Conservation (phyloP, 2,797 vertebrate genomes). For the Pangasius mekongensis region DNA sequence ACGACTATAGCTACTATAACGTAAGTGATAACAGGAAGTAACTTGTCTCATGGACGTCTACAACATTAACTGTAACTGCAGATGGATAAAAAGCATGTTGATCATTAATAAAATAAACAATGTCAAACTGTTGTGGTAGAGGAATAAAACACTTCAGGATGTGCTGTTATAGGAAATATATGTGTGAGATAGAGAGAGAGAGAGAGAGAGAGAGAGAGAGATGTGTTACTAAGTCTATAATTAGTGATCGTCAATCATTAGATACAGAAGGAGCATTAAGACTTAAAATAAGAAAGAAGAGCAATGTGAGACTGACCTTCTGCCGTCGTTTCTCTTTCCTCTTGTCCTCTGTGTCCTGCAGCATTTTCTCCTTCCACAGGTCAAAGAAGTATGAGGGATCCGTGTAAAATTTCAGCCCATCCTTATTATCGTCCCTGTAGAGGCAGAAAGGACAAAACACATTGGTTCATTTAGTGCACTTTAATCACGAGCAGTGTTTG, state of each 20-base stretch:
- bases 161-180: not conserved
- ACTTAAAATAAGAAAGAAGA: not conserved
- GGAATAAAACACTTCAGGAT: not conserved
- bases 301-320: conserved; percentile 79
- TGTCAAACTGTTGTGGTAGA: not conserved
- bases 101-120: not conserved
- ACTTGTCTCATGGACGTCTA: not conserved
- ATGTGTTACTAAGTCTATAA: not conserved
- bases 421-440: conserved; percentile 92
- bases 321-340: conserved; percentile 97
- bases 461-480: not conserved
- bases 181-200: not conserved
- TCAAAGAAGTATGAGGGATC: conserved; percentile 99
- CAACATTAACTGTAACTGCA: not conserved
- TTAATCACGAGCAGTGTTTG: not conserved
- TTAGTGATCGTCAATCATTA: not conserved
- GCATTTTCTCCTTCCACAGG: conserved; percentile 99
- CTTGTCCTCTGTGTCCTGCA: conserved; percentile 98
- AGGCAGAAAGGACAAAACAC: conserved; percentile 28
- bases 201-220: not conserved
- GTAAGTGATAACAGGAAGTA: not conserved
- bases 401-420: conserved; percentile 95
- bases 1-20: not conserved
- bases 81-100: not conserved
- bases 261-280: not conserved